These are phyloP conservation scores for Gymnarchus niloticus DNA, from an alignment of 2,113 vertebrate species.

Conservation along the genomic window DNA sequence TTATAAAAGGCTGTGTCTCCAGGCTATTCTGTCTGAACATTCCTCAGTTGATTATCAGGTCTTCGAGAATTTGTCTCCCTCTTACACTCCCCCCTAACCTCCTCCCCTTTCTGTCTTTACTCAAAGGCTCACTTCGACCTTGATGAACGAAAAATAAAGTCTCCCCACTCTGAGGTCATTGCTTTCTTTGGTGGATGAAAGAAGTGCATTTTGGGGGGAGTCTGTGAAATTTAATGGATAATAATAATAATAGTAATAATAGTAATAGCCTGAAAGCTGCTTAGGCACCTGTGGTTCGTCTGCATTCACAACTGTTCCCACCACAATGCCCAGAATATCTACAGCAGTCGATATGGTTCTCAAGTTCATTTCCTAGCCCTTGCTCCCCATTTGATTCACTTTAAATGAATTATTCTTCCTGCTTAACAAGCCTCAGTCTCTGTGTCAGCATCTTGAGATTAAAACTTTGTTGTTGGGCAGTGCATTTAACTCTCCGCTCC, in stretches of 20 bases:
- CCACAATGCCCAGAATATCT: neutral
- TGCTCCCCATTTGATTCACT: neutral
- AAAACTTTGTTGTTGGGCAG: neutral
- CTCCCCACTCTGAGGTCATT: neutral
- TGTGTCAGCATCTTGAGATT: neutral
- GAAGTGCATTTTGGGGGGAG: neutral
- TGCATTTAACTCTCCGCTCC: neutral
- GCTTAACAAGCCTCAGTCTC: slow-evolving; percentile 6
- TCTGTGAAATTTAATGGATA: neutral
- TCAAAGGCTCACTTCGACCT: neutral
- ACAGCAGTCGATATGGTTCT: neutral
- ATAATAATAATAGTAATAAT: neutral
- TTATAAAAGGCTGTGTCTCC: neutral
- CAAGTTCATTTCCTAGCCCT: neutral
- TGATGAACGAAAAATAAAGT: neutral
- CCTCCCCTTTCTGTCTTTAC: neutral
- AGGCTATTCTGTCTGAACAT: neutral
- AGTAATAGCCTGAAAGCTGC: neutral
- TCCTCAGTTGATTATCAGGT: slow-evolving; percentile 11
- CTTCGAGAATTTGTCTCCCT: slow-evolving; percentile 5
- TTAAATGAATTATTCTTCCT: neutral
- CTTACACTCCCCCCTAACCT: neutral
- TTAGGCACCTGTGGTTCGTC: neutral
- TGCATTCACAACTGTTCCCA: neutral
- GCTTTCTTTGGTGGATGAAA: neutral